A percentile compares a stretch with the other conserved stretches of the same genome.
Conservation (phyloP, 2,888 invertebrate species). For the Sinhomidia bicolor region DNA sequence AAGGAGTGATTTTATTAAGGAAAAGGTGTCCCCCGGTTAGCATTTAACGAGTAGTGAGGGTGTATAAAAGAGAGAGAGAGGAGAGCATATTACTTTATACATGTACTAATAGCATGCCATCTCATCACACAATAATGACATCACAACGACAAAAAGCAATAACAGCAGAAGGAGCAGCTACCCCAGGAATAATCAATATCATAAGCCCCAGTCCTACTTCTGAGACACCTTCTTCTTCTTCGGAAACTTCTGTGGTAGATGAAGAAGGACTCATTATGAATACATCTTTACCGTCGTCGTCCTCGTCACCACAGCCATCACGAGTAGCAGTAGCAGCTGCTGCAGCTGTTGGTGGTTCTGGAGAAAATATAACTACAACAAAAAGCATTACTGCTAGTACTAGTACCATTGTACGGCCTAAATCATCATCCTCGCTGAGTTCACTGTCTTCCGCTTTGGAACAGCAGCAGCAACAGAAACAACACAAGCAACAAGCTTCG, state of each 20-base stretch:
- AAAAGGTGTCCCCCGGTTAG: neutral
- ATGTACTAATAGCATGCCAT: conserved; percentile 51
- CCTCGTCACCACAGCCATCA: conserved; percentile 15
- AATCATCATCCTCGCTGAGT: conserved; percentile 27
- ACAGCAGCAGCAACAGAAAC: conserved; percentile 1
- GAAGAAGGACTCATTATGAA: conserved; percentile 56
- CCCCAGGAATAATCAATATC: conserved; percentile 67
- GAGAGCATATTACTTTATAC: neutral
- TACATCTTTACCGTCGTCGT: conserved; percentile 44
- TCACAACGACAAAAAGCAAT: conserved; percentile 48
- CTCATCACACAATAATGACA: conserved; percentile 50
- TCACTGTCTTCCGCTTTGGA: conserved; percentile 20
- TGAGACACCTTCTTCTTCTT: conserved; percentile 60
- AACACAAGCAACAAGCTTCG: conserved; percentile 40
- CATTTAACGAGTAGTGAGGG: neutral
- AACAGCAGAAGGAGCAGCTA: conserved; percentile 29
- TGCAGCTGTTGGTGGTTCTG: conserved; percentile 1
- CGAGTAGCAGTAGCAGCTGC: conserved; percentile 12
- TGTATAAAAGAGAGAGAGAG: neutral
- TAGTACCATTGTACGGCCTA: neutral
- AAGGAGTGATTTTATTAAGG: conserved; percentile 5
- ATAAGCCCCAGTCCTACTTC: conserved; percentile 66
- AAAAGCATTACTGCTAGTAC: neutral
- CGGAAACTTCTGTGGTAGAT: conserved; percentile 48
- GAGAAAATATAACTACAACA: neutral